Evolutionary conservation across 2,113 vertebrate genomes (phyloP), one percentile per base, ranked within the genome.

Genomic region (Marcusenius ussheri): DNA sequence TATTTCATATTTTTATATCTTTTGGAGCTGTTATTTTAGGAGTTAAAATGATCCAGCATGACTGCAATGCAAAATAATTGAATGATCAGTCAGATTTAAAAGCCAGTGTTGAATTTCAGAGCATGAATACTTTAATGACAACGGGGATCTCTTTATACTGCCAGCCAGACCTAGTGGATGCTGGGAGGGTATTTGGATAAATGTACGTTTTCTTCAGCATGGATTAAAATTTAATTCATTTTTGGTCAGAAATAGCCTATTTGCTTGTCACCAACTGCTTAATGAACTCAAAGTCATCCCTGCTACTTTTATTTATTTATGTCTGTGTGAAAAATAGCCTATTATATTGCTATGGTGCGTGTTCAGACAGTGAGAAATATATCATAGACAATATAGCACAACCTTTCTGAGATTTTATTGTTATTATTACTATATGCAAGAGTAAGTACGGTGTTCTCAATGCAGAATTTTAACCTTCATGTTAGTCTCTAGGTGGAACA

Each of bases 271-370:
- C 89, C 77, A 89, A 85, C 80, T 45, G 77, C 89, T 89, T 89
- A 89, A 85, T 89, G 21, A 42, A 83, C 77, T 89, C 47, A 80
- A 80, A 89, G 88, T 83, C n/a, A 62, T 89, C 24, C 19, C 17
- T n/a, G 19, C 77, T 27, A 58, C 77, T 31, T 89, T 62, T 62
- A 89, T 85, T 46, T 85, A 89, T 53, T 27, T 50, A 42, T 62
- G 31, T 84, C 39, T 56, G 42, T 62, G 11, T 58, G n/a, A 84
- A 87, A 89, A 56, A 50, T 80, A 83, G 24, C 50, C 88, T 31
- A 45, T 85, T 83, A 27, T 46, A 39, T 77, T 49, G 3, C 74
- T 80, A 89, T 49, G 50, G 27, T 53, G 49, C 11, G n/a, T 24
- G 39, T 88, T 58, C 87, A 88, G 11, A 88, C 39, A n/a, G 58